Percentiles rank a stretch among this genome's conserved stretches.
Conservation (phyloP, 2,797 vertebrate genomes). For the Florisuga fusca region DNA sequence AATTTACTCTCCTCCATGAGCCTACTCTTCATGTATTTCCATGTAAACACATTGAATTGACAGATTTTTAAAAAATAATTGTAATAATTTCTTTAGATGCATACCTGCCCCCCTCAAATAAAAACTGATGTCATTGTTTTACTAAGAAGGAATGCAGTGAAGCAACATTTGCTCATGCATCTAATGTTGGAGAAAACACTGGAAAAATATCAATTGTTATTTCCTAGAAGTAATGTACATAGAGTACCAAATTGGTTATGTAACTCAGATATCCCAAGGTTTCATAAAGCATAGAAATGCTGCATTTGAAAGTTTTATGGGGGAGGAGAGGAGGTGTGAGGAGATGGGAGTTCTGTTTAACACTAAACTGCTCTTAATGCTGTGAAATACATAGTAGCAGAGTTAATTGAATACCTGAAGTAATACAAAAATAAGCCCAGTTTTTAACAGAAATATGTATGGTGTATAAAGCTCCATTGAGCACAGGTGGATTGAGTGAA, state of each 20-base stretch:
- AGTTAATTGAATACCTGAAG: constrained; percentile 61
- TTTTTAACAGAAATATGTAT: constrained; percentile 11
- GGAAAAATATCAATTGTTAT: constrained; percentile 14
- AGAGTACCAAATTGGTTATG: background rate
- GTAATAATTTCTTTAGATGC: background rate
- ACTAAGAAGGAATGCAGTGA: background rate
- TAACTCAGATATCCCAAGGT: background rate
- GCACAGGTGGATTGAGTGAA: constrained; percentile 32
- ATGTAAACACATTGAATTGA: background rate
- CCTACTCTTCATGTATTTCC: background rate
- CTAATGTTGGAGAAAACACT: background rate
- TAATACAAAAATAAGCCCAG: constrained; percentile 63
- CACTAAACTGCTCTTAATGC: constrained; percentile 52
- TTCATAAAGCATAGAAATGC: background rate
- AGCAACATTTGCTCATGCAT: background rate
- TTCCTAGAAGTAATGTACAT: constrained; percentile 42
- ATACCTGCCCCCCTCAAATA: background rate
- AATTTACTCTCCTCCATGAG: background rate
- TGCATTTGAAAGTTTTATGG: constrained; percentile 30
- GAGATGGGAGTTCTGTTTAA: constrained; percentile 35
- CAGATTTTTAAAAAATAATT: background rate
- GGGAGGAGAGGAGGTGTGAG: background rate
- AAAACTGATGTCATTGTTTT: background rate
- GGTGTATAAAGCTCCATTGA: constrained; percentile 9
- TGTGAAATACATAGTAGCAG: constrained; percentile 45